A percentile compares a stretch with the other conserved stretches of the same genome.
These are phyloP conservation scores for Micrasema minimum DNA, from an alignment of 1,140 invertebrate genomes.

Conservation along the genomic window DNA sequence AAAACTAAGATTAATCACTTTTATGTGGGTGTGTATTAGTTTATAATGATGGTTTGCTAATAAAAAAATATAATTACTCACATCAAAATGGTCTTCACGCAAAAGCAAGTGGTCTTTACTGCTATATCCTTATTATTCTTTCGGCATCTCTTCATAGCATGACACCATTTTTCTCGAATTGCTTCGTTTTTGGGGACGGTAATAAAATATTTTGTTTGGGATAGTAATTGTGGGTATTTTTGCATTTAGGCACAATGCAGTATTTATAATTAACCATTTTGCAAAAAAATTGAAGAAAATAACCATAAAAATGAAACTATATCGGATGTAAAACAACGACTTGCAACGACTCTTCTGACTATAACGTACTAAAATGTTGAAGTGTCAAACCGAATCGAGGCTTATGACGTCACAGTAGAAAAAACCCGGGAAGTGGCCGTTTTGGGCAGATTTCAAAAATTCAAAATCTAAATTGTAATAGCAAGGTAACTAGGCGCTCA, in stretches of 20 bases:
- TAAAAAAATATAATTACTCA: neutral
- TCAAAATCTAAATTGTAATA: no score
- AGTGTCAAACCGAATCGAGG: no score
- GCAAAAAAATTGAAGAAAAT: neutral
- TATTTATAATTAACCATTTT: neutral
- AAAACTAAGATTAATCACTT: no score
- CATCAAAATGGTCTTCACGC: constrained; percentile 4
- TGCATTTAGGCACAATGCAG: constrained; percentile 8
- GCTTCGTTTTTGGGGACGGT: neutral
- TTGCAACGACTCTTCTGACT: neutral
- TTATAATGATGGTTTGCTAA: neutral
- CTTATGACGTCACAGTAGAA: no score
- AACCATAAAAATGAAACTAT: no score
- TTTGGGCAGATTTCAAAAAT: no score
- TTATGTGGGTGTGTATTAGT: no score
- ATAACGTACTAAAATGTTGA: neutral
- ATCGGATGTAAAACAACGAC: no score
- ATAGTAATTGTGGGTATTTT: neutral
- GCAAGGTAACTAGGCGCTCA: no score
- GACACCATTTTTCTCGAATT: constrained; percentile 3
- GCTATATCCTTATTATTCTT: neutral
- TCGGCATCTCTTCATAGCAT: neutral
- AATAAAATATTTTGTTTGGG: neutral
- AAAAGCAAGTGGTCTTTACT: neutral
- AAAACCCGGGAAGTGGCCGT: no score